These are phyloP conservation scores for Xestoiulus laeticollis DNA, from an alignment of 2,888 invertebrate species.

Conservation along the genomic window DNA sequence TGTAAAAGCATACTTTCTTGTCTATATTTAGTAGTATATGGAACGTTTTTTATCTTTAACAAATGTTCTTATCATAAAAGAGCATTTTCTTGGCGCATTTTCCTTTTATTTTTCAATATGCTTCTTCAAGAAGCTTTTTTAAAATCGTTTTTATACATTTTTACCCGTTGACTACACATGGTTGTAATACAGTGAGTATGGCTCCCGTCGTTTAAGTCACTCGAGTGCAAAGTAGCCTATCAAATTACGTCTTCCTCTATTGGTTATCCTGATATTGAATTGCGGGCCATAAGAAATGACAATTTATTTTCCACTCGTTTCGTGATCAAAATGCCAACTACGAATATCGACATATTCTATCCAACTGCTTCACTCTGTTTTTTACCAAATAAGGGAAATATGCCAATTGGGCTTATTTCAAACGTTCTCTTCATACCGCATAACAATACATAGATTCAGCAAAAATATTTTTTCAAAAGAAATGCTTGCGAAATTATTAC, in stretches of 20 bases:
- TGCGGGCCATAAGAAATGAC: conserved; percentile 48
- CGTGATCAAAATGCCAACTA: conserved; percentile 44
- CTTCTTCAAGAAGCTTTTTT: neutral
- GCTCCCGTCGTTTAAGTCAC: conserved; percentile 40
- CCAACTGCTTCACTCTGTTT: neutral
- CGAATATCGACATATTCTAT: conserved; percentile 31
- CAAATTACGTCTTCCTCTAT: conserved; percentile 45
- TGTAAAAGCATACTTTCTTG: too few species aligned
- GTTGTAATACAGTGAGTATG: neutral
- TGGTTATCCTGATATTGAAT: conserved; percentile 44
- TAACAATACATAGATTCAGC: neutral
- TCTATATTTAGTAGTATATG: neutral
- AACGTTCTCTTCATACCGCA: neutral
- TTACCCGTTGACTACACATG: neutral
- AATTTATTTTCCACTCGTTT: conserved; percentile 48
- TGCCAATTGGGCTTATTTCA: conserved; percentile 9
- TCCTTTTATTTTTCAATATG: conserved; percentile 1
- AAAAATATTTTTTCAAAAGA: neutral
- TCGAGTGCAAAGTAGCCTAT: conserved; percentile 48
- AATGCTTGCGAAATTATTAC: neutral
- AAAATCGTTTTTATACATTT: neutral
- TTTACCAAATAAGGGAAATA: conserved; percentile 31
- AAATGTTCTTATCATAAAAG: conserved; percentile 2
- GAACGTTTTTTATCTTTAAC: neutral
- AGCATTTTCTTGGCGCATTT: neutral